phyloP scores from a whole-genome alignment of 30 jellyfish, hydroid and myxozoan genomes.

The Hydractinia echinata region DNA sequence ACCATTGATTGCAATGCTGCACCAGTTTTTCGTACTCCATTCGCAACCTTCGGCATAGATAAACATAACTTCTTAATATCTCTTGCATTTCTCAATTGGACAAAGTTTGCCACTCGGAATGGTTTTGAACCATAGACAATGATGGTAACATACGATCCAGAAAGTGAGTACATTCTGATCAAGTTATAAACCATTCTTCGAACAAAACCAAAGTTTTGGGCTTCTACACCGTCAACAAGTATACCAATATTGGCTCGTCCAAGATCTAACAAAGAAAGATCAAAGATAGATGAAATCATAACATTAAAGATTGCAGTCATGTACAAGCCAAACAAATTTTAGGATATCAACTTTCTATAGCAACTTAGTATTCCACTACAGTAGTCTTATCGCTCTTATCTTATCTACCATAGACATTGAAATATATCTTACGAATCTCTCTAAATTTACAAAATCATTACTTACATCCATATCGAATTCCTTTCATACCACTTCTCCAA shows the following conservation, averaged over 20 bases:
- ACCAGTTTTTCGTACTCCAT: slow-evolving; percentile 67
- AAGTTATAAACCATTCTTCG: slow-evolving; percentile 83
- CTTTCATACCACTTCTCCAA: slow-evolving; percentile 68
- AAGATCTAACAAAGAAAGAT: slow-evolving; percentile 43
- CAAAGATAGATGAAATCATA: background rate
- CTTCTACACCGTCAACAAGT: slow-evolving; percentile 70
- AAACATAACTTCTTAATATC: slow-evolving; percentile 54
- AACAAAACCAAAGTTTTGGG: slow-evolving; percentile 67
- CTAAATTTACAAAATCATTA: background rate
- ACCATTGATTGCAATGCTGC: slow-evolving; percentile 64
- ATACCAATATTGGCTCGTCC: slow-evolving; percentile 94
- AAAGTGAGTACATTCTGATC: slow-evolving; percentile 68
- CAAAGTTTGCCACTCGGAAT: slow-evolving; percentile 76
- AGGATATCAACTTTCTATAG: background rate
- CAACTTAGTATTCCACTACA: background rate
- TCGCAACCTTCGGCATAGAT: slow-evolving; percentile 86
- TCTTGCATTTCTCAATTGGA: slow-evolving; percentile 63
- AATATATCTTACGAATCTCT: background rate
- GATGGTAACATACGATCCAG: slow-evolving; percentile 84
- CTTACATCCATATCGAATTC: slow-evolving; percentile 88
- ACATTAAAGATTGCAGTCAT: background rate
- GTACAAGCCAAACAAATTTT: background rate
- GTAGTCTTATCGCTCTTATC: background rate
- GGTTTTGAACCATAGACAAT: slow-evolving; percentile 72
- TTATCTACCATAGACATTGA: background rate